Evolutionary conservation across 2,888 invertebrate species (phyloP).

Genomic region (Mystacides longicornis): DNA sequence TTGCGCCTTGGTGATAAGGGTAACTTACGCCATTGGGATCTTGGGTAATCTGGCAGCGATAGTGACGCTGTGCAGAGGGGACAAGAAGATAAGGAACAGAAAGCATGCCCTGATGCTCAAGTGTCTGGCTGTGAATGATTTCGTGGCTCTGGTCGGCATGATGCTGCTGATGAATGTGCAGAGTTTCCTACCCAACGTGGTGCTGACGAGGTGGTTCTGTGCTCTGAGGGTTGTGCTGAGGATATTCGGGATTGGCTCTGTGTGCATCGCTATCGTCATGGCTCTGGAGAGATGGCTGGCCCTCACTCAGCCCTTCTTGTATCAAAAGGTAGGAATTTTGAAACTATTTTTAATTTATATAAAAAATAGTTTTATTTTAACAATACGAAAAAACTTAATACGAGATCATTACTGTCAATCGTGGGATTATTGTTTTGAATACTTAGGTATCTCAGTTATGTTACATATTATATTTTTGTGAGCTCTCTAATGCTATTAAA

Average conservation of each 20-base stretch:
- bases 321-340: slow-evolving; percentile 82
- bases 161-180: slow-evolving; percentile 57
- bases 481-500: too few relatives aligned
- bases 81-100: slow-evolving; percentile 65
- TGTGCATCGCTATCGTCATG: slow-evolving; percentile 84
- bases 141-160: slow-evolving; percentile 75
- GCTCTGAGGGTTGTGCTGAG: slow-evolving; percentile 65
- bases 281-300: slow-evolving; percentile 82
- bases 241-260: slow-evolving; percentile 79
- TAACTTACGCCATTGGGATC: slow-evolving; percentile 60
- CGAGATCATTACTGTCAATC: too few relatives aligned
- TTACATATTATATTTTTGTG: too few relatives aligned
- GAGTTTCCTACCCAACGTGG: slow-evolving; percentile 37
- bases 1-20: slow-evolving; percentile 40
- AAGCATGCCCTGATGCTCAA: slow-evolving; percentile 75
- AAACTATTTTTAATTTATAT: too few relatives aligned
- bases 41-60: slow-evolving; percentile 72
- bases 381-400: too few relatives aligned
- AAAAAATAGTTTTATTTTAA: too few relatives aligned
- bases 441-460: too few relatives aligned
- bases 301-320: slow-evolving; percentile 77
- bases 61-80: slow-evolving; percentile 60
- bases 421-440: too few relatives aligned
- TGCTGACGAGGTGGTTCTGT: slow-evolving; percentile 49
- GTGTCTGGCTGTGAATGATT: slow-evolving; percentile 70